Percentiles rank a stretch among this genome's conserved stretches.
These are phyloP conservation scores for Cheumatopsyche charites DNA, from an alignment of 1,140 invertebrate species.

Conservation along the genomic window DNA sequence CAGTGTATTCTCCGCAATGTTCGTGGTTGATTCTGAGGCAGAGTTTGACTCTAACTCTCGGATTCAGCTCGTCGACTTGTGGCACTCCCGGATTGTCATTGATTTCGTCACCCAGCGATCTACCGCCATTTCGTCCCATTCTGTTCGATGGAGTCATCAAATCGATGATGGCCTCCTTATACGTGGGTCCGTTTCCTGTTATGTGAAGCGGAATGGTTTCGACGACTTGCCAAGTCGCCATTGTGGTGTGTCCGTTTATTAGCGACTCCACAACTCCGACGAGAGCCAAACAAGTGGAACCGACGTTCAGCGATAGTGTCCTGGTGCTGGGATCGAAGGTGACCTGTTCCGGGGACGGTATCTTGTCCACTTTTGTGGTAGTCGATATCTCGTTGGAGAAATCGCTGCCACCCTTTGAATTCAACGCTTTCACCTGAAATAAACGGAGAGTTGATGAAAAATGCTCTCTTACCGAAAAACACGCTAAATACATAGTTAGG, in stretches of 20 bases:
- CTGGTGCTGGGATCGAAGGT: slow-evolving; percentile 79
- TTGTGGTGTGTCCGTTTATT: slow-evolving; percentile 62
- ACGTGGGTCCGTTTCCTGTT: slow-evolving; percentile 69
- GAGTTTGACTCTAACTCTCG: slow-evolving; percentile 75
- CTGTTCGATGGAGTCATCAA: slow-evolving; percentile 56
- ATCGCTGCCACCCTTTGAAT: slow-evolving; percentile 82
- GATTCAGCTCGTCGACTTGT: slow-evolving; percentile 65
- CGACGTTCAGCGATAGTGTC: slow-evolving; percentile 76
- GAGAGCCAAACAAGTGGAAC: slow-evolving; percentile 74
- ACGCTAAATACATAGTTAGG: neutral
- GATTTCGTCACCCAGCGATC: slow-evolving; percentile 61
- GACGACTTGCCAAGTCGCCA: slow-evolving; percentile 72
- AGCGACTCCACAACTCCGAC: slow-evolving; percentile 74
- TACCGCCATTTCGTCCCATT: slow-evolving; percentile 53
- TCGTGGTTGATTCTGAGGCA: slow-evolving; percentile 78
- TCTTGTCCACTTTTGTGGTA: slow-evolving; percentile 82
- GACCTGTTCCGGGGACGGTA: slow-evolving; percentile 79
- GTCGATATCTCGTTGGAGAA: slow-evolving; percentile 81
- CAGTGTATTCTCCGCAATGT: slow-evolving; percentile 81
- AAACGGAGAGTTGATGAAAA: slow-evolving; percentile 32
- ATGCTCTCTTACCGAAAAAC: neutral
- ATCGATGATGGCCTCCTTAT: slow-evolving; percentile 71
- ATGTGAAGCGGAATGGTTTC: slow-evolving; percentile 72
- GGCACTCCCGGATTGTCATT: slow-evolving; percentile 59
- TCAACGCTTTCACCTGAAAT: slow-evolving; percentile 79